phyloP scores from a whole-genome alignment of 2,888 invertebrate genomes.

The Cyaniris semiargus region DNA sequence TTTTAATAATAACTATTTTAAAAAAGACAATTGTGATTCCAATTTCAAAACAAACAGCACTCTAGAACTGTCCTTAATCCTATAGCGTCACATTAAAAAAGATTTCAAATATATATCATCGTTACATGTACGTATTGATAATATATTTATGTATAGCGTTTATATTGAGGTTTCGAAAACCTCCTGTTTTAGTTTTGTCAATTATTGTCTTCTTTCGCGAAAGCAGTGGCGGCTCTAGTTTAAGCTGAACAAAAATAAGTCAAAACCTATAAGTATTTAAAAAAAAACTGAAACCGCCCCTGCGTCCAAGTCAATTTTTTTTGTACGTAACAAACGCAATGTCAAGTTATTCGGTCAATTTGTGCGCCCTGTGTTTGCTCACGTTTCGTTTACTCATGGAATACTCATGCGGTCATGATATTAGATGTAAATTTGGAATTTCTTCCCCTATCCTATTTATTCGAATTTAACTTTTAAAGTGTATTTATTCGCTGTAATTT shows the following conservation, averaged over 20 bases:
- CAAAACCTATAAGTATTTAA: neutral
- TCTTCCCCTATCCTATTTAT: conserved; percentile 29
- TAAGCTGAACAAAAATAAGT: neutral
- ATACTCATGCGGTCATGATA: conserved; percentile 78
- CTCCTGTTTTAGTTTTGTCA: conserved; percentile 70
- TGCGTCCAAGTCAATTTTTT: conserved; percentile 67
- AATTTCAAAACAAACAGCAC: conserved; percentile 14
- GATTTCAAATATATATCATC: conserved; percentile 20
- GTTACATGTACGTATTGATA: conserved; percentile 22
- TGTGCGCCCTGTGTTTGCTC: conserved; percentile 58
- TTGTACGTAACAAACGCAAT: conserved; percentile 44
- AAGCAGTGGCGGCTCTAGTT: conserved; percentile 6
- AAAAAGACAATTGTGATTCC: conserved; percentile 20
- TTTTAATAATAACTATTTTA: neutral
- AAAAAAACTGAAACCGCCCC: conserved; percentile 6
- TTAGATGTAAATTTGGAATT: conserved; percentile 54
- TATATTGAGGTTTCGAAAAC: conserved; percentile 58
- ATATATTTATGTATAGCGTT: conserved; percentile 28
- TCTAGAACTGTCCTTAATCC: conserved; percentile 18
- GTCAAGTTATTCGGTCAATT: conserved; percentile 75
- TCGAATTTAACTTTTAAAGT: conserved; percentile 18
- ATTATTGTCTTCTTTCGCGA: conserved; percentile 58
- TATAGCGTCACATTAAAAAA: conserved; percentile 23
- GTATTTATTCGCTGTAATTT: conserved; percentile 33
- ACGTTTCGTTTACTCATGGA: conserved; percentile 68